Base-by-base conservation (phyloP, 2,113 vertebrate genomes). In the Myiopsitta monachus region DNA sequence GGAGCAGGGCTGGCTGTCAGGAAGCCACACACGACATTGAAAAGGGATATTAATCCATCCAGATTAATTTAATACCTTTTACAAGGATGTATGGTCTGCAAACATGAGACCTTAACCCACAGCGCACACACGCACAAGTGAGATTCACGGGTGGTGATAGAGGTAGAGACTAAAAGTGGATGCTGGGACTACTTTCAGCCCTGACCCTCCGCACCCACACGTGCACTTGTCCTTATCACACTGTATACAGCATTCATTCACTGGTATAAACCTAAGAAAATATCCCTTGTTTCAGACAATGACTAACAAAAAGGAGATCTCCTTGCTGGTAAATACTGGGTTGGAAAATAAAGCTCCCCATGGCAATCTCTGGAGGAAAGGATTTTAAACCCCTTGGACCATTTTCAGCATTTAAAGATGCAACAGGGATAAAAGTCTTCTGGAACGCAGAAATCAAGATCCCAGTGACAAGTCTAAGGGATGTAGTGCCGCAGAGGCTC, bases 101-200 rank as follows among this genome's bases (percentile, higher is more conserved):
- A 36, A 52, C n/a, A 17, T 0, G 1, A 78, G 44, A 16, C 22
- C 3, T 47, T 24, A 57, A 46, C 17, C 46, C 21, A 17, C 36
- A 39, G 33, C 2, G 19, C 41, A 1, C 41, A 38, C 4, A 4
- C 23, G 28, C 8, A 3, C n/a, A 1, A 0, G 1, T 7, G 24
- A 38, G 54, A 41, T 14, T 38, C 36, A 54, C 54, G 64, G 51
- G 2, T 59, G 61, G 31, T 14, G 31, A 38, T 7, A 18, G 10
- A 38, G 51, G 26, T 4, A 18, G 15, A 30, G 49, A 18, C 5
- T 31, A 54, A 51, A 63, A 78, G 1, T 44, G 31, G 8, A 8
- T 13, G 52, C 19, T 17, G 5, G 36, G 43, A 39, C n/a, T 43
- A 22, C 31, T 63, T 69, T 54, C 67, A 70, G 64, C 11, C 43